These are phyloP conservation scores for Heteromyza rotundicornis DNA, from an alignment of 2,888 invertebrate species.

Conservation along the genomic window DNA sequence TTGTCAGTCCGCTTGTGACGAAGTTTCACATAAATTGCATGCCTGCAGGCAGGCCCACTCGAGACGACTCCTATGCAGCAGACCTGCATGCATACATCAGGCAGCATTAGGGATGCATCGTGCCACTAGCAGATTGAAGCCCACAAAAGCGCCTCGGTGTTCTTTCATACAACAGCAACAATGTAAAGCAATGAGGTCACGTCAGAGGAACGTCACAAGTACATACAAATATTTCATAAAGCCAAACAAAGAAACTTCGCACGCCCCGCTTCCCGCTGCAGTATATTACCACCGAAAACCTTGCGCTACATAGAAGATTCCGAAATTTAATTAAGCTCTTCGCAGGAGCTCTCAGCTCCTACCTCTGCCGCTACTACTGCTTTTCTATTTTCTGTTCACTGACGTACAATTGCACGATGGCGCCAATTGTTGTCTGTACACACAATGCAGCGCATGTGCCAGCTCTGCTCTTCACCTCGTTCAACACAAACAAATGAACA, in stretches of 20 bases:
- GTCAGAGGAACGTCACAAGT: too few species aligned
- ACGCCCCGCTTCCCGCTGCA: not conserved
- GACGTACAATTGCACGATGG: constrained; percentile 15
- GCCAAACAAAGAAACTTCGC: not conserved
- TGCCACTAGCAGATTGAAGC: not conserved
- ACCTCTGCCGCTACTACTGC: not conserved
- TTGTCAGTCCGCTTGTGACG: not conserved
- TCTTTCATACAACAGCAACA: not conserved
- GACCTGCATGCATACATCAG: not conserved
- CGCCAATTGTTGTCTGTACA: constrained; percentile 24
- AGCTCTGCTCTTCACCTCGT: too few species aligned
- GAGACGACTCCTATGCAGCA: not conserved
- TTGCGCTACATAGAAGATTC: not conserved
- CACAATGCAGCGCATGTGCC: not conserved
- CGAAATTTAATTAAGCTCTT: constrained; percentile 4
- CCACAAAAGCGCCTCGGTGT: not conserved
- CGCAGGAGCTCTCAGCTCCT: not conserved
- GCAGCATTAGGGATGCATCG: not conserved
- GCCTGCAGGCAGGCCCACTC: constrained; percentile 1
- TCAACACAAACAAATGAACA: not conserved
- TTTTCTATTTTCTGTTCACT: not conserved
- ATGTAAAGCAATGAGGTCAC: constrained; percentile 3
- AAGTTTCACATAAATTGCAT: not conserved
- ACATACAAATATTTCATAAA: not conserved
- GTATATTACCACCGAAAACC: not conserved